Percentiles rank a stretch among this genome's conserved stretches.
Evolutionary conservation across 2,113 vertebrate genomes (phyloP).

Genomic region (Periophthalmus modestus): DNA sequence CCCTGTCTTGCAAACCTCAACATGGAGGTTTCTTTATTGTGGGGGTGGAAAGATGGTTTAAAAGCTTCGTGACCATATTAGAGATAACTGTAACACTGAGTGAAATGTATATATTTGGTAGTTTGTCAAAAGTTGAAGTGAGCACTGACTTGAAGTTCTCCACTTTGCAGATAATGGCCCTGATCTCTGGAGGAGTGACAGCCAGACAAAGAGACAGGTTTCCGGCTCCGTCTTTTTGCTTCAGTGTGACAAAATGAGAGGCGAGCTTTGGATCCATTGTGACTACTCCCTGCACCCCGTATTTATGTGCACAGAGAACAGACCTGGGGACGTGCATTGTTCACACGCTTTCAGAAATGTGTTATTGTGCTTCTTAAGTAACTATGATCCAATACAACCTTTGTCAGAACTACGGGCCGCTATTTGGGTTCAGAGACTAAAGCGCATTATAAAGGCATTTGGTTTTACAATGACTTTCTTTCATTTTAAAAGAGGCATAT

Average conservation of each 20-base stretch:
- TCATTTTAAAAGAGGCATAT: too few species aligned
- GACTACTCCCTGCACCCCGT: background rate
- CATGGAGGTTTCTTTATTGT: background rate
- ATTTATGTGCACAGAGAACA: slow-evolving; percentile 2
- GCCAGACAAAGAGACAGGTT: background rate
- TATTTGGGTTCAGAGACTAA: background rate
- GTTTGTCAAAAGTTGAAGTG: slow-evolving; percentile 3
- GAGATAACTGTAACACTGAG: background rate
- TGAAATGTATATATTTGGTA: background rate
- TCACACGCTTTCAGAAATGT: background rate
- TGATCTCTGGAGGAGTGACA: slow-evolving; percentile 7
- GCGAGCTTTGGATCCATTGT: slow-evolving; percentile 1
- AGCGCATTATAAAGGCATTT: background rate
- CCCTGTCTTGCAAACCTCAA: background rate
- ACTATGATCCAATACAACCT: background rate
- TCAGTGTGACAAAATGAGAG: background rate
- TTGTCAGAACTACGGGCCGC: background rate
- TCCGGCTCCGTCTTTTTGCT: background rate
- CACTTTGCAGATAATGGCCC: slow-evolving; percentile 4
- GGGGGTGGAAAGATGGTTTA: background rate
- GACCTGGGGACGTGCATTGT: background rate
- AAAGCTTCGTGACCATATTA: background rate
- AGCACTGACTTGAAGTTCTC: background rate
- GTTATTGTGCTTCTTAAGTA: background rate
- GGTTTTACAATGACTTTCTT: background rate